Base-by-base conservation (phyloP, 2,113 vertebrate genomes). In the Progne subis region DNA sequence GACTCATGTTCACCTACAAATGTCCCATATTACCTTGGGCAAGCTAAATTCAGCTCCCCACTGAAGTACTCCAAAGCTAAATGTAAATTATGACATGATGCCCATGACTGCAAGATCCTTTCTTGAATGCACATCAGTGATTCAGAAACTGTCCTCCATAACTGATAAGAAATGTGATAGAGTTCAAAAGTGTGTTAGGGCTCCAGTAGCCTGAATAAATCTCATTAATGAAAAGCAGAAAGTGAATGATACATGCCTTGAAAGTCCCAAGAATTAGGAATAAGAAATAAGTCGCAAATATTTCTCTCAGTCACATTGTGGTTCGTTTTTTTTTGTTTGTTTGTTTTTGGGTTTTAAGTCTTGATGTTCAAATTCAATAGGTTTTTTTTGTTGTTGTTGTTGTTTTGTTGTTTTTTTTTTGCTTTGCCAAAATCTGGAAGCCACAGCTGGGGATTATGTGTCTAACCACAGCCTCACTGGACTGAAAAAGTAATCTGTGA, bases 41-140 rank as follows among this genome's bases (percentile, higher is more conserved):
- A 61, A 76, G 23, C n/a, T 64, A 56, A 83, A 72, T 43, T 10
- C 47, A 61, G 14, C 11, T 59, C 25, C 23, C 7, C 10, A 8
- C 14, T 82, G 57, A 89, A 71, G 39, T 17, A 29, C 32, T 75
- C 18, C 32, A 59, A 67, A 91, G 50, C 11, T 17, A 57, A 43
- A 44, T 5, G n/a, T 16, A 46, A 83, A 74, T 63, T 32, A 43
- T 4, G 37, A 44, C 10, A 23, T 2, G 31, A 80, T 13, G 25
- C 18, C 18, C 12, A 7, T 5, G 18, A 37, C 50, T 46, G 50
- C 50, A 37, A 0, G 0, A 55, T 63, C 26, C 23, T 71, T 47
- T 55, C 65, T 43, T 5, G 0, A 63, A 63, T 3, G 11, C 5
- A 0, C 9, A 21, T 10, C 32, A 71, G 39, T 16, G 52, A 78